These are phyloP conservation scores for Oophaga sylvatica DNA, from an alignment of 2,797 vertebrate species.

Conservation along the genomic window DNA sequence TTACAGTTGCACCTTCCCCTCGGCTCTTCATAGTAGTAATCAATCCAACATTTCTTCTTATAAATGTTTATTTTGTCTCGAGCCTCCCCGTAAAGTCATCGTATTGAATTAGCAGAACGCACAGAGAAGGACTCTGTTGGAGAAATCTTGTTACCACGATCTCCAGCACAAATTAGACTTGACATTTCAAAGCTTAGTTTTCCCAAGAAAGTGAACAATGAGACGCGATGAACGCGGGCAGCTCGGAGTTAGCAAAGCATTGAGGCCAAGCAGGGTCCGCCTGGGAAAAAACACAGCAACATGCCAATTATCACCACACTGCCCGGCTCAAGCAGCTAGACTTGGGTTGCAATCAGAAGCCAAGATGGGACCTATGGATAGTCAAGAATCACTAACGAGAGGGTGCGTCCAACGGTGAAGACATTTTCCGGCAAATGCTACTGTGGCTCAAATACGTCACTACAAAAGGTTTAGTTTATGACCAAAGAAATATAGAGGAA, in stretches of 20 bases:
- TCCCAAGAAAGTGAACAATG: slow-evolving; percentile 45
- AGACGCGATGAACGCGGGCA: slow-evolving; percentile 7
- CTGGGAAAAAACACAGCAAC: slow-evolving; percentile 33
- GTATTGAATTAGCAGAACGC: slow-evolving; percentile 48
- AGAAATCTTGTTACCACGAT: slow-evolving; percentile 51
- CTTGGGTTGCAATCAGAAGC: not conserved
- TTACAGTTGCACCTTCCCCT: not conserved
- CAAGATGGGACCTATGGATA: not conserved
- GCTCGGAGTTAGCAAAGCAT: slow-evolving; percentile 26
- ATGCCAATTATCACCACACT: slow-evolving; percentile 48
- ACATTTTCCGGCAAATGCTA: not conserved
- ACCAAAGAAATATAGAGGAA: not conserved
- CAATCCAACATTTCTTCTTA: slow-evolving; percentile 5
- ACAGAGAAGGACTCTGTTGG: slow-evolving; percentile 36
- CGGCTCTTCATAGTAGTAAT: not conserved
- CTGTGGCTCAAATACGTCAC: not conserved
- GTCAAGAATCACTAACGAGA: not conserved
- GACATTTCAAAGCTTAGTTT: slow-evolving; percentile 56
- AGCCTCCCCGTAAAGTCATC: slow-evolving; percentile 12
- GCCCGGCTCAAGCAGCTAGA: not conserved
- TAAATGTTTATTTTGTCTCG: slow-evolving; percentile 18
- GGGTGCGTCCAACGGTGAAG: not conserved
- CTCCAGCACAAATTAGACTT: slow-evolving; percentile 56
- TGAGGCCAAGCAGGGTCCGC: slow-evolving; percentile 9
- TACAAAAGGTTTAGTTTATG: not conserved